These are phyloP conservation scores for Ypsolopha scabrella DNA, from an alignment of 2,888 invertebrate genomes.

Conservation along the genomic window DNA sequence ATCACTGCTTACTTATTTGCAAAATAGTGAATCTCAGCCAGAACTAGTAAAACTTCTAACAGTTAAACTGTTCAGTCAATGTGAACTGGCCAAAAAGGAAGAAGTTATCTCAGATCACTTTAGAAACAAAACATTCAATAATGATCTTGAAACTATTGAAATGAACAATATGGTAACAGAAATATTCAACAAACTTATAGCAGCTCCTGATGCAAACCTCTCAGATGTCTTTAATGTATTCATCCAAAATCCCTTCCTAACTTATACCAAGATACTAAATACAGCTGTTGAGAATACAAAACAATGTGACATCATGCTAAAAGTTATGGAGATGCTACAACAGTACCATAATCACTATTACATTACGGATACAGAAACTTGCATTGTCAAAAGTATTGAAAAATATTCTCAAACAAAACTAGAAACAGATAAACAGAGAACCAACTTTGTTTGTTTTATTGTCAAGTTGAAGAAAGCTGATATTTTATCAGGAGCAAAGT, in stretches of 20 bases:
- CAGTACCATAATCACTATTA: conserved; percentile 43
- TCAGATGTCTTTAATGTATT: conserved; percentile 38
- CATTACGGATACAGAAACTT: conserved; percentile 37
- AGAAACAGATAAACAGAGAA: conserved; percentile 27
- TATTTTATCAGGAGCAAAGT: conserved; percentile 31
- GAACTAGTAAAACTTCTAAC: conserved; percentile 22
- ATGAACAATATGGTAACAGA: conserved; percentile 31
- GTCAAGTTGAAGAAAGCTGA: conserved; percentile 29
- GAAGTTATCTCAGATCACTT: conserved; percentile 36
- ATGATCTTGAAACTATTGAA: conserved; percentile 24
- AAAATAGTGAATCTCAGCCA: conserved; percentile 19
- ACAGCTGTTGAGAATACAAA: conserved; percentile 38
- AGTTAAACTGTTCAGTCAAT: conserved; percentile 35
- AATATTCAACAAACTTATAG: conserved; percentile 49
- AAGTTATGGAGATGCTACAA: conserved; percentile 33
- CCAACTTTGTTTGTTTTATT: conserved; percentile 39
- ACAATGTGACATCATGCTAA: conserved; percentile 42
- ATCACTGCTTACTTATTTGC: conserved; percentile 21
- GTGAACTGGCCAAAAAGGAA: conserved; percentile 25
- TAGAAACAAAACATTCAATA: conserved; percentile 25
- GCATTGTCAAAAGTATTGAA: conserved; percentile 31
- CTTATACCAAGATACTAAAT: conserved; percentile 38
- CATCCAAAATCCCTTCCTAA: conserved; percentile 42
- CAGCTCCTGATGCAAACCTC: conserved; percentile 27
- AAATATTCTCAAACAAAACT: conserved; percentile 23